phyloP scores from a whole-genome alignment of 2,888 invertebrate species.

The Clusia tigrina region DNA sequence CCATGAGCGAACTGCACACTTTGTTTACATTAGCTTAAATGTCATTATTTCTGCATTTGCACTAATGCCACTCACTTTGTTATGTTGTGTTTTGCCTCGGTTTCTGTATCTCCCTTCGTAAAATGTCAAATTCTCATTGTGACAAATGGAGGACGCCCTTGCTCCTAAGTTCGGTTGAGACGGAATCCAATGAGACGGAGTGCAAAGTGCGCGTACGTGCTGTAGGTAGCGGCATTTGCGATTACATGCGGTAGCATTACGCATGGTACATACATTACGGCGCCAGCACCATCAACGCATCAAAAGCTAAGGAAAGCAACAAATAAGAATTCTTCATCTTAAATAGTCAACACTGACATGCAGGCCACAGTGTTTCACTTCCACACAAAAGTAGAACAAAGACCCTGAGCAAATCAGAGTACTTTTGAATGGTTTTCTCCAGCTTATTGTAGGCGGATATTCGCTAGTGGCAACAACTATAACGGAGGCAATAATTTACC shows the following conservation, averaged over 20 bases:
- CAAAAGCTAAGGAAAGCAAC: too few relatives aligned
- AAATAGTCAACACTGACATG: not conserved
- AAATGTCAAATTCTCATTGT: slow-evolving; percentile 23
- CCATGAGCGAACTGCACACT: slow-evolving; percentile 1
- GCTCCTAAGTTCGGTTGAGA: not conserved
- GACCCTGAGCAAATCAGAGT: too few relatives aligned
- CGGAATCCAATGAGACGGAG: not conserved
- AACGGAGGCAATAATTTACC: not conserved
- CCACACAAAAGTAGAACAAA: too few relatives aligned
- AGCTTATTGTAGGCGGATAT: too few relatives aligned
- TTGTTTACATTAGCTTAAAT: slow-evolving; percentile 24
- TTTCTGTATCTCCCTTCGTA: not conserved
- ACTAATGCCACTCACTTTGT: not conserved
- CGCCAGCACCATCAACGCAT: not conserved
- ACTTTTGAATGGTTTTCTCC: too few relatives aligned
- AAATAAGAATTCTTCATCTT: not conserved
- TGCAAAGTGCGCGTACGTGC: slow-evolving; percentile 24
- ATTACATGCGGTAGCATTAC: slow-evolving; percentile 11
- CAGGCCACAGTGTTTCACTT: too few relatives aligned
- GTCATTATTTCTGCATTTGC: slow-evolving; percentile 16
- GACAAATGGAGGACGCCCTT: slow-evolving; percentile 20
- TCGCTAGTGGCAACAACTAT: too few relatives aligned
- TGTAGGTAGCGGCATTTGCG: slow-evolving; percentile 16
- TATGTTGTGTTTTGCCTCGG: slow-evolving; percentile 8
- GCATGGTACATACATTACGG: slow-evolving; percentile 22